Conservation (phyloP, 2,888 invertebrate genomes). For the Graphium colonna region DNA sequence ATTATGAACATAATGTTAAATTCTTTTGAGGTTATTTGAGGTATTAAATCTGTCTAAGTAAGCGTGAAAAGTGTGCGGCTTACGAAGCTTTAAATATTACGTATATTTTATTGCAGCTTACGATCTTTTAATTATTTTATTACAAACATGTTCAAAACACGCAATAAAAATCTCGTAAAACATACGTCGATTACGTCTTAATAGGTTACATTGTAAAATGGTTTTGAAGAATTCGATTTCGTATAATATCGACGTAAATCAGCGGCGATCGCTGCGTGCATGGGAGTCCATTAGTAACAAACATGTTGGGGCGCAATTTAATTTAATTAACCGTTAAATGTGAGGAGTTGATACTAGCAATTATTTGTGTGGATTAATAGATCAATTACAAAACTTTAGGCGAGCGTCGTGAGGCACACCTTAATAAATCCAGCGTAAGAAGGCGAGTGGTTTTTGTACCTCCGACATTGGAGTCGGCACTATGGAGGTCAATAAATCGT, state of each 20-base stretch:
- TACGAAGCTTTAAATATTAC: too few species aligned
- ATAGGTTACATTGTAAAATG: background rate
- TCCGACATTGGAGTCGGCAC: background rate
- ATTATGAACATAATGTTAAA: too few species aligned
- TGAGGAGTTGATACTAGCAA: background rate
- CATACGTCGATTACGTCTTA: background rate
- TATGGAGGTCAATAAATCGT: background rate
- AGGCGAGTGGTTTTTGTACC: background rate
- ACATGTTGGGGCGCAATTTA: slow-evolving; percentile 2
- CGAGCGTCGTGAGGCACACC: background rate
- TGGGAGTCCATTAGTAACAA: slow-evolving; percentile 3
- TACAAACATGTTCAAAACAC: too few species aligned
- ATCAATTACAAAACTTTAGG: slow-evolving; percentile 1
- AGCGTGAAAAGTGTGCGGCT: too few species aligned
- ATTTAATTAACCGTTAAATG: slow-evolving; percentile 1
- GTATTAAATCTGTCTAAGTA: too few species aligned
- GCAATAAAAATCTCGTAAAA: background rate
- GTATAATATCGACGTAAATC: slow-evolving; percentile 7
- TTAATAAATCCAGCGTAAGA: background rate
- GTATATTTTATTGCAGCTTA: too few species aligned
- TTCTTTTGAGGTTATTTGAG: too few species aligned
- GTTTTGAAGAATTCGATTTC: background rate
- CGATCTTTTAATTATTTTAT: too few species aligned
- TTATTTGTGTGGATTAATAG: background rate
- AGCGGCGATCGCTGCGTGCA: background rate